Evolutionary conservation across 1,140 invertebrate genomes (phyloP), one percentile per base, ranked within the genome.

Genomic region (Heterodera schachtii): DNA sequence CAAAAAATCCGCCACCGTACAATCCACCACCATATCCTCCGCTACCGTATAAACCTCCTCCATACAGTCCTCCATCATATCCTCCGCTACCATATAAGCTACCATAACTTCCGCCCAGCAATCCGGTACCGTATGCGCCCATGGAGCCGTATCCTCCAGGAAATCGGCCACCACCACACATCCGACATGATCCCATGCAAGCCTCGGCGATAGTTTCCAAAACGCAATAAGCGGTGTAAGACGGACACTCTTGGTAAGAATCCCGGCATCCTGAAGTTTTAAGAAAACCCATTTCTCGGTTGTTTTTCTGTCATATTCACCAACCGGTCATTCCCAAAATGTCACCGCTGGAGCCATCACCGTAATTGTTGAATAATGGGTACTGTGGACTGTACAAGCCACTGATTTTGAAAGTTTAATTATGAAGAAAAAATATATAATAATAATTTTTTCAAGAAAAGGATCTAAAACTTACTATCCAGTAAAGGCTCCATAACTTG

Each of bases 151-250:
- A 64, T 13, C 57, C 57, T 16, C 8, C 57, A 64, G 13, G 13
- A n/a, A 64, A 19, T 4, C 5, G 3, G 13, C 57, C 57, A 3
- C 69, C 9, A 78, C 70, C 64, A 47, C 76, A 78, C 47, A 69
- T 21, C 9, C 76, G 60, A 67, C 76, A 78, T 52, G 64, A 69
- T 6, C 21, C 21, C 76, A 71, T 78, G 70, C 76, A 78, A n/a
- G 64, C 76, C 70, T 78, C 76, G 0, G 64, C 76, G 44, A 78
- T 78, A 1, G 64, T 43, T 64, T 52, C 52, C 21, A 69, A 70
- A 3, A 70, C 19, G 21, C 76, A 78, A 67, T 70, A 78, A 31
- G 64, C 47, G 21, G 64, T n/a, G 76, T 78, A 78, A 5, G 43
- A 5, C 3, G 64, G 3, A 70, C 76, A 78, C 41, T 64, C 6